Evolutionary conservation across 2,888 invertebrate species (phyloP), one percentile per base, ranked within the genome.

Genomic region (Ecliptopera silaceata): DNA sequence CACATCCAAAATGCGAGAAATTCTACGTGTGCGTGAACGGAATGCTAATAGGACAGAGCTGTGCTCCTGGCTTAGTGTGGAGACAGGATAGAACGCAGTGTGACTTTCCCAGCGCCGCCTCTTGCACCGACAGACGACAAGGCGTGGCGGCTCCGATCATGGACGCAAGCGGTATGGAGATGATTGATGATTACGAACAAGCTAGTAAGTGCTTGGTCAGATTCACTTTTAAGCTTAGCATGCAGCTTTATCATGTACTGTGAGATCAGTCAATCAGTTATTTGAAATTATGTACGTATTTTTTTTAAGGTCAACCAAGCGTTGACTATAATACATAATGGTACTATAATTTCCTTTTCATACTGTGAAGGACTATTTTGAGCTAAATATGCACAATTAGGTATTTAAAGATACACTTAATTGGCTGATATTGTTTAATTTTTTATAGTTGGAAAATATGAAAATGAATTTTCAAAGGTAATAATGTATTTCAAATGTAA

Each of bases 1-100:
- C 95, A 0, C 95, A 95, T 70, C 93, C 94, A 0, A 92, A 93
- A 46, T 97, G 97, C 71, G 93, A 93, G 51, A 93, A 93, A 69
- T 97, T 96, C 81, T 94, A 94, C 71, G 93, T 97, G 15, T 97
- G 97, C 75, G 95, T 95, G 8, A 96, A 96, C 78, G 94, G 94
- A 0, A 82, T 92, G n/a, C 82, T 95, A 47, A 91, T 96, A 2
- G 83, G 93, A 0, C 95, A 95, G 70, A 93, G 92, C 52, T 97
- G 97, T 72, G 95, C 95, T 0, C 94, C 95, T 0, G 95, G 96
- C 1, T 90, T 97, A 1, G 94, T 94, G 59, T 97, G 96, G 94
- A 94, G 94, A 67, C 88, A 92, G 5, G 90, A 94, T 4, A 86
- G 88, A 4, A 91, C 92, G 11, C 94, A 94, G 70, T 97, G 97